phyloP scores from a whole-genome alignment of 2,888 invertebrate species.

The Machimus rusticus region DNA sequence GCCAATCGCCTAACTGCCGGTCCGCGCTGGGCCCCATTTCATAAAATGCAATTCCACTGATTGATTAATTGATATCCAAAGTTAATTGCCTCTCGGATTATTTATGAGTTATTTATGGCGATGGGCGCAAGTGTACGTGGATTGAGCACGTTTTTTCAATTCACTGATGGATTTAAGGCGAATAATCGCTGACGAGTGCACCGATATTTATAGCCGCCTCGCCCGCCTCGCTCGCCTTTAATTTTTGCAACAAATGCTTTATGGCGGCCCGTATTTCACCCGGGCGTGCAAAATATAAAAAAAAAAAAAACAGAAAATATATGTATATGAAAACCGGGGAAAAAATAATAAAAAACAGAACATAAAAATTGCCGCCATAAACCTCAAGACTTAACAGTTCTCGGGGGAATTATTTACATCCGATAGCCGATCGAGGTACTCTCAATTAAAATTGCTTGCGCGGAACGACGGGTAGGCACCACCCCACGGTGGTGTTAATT shows the following conservation, averaged over 20 bases:
- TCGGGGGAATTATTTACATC: background rate
- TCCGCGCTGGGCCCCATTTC: slow-evolving; percentile 33
- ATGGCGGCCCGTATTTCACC: background rate
- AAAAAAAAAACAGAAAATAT: background rate
- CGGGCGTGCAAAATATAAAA: background rate
- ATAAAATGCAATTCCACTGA: slow-evolving; percentile 50
- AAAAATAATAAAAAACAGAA: background rate
- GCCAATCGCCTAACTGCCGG: slow-evolving; percentile 40
- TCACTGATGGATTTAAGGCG: slow-evolving; percentile 35
- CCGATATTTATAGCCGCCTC: slow-evolving; percentile 8
- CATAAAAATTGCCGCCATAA: background rate
- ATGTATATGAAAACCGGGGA: background rate
- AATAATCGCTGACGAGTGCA: slow-evolving; percentile 39
- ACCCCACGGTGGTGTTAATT: background rate
- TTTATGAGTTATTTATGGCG: slow-evolving; percentile 52
- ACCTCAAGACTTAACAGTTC: slow-evolving; percentile 5
- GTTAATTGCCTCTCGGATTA: slow-evolving; percentile 57
- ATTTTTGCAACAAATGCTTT: slow-evolving; percentile 32
- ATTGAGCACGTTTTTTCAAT: slow-evolving; percentile 37
- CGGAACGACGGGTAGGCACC: background rate
- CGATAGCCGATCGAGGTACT: background rate
- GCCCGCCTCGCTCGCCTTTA: background rate
- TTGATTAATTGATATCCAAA: slow-evolving; percentile 58
- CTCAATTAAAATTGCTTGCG: background rate
- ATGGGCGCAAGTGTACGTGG: slow-evolving; percentile 37